Base-by-base conservation (phyloP, 2,888 invertebrate genomes). In the Tillus elongatus region DNA sequence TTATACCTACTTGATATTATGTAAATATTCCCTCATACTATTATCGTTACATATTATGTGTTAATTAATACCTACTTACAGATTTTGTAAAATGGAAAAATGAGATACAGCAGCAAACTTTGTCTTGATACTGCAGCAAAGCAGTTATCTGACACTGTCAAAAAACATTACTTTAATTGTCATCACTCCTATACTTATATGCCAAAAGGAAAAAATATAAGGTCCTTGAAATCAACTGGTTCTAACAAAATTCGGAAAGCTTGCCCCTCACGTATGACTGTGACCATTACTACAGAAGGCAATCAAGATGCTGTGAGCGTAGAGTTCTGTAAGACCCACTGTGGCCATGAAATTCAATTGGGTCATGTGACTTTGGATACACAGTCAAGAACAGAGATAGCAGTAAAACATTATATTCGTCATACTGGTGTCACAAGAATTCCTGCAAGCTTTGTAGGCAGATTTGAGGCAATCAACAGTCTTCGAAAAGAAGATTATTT, bases 181-280 rank as follows among this genome's bases (percentile, higher is more conserved):
- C n/a, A 29, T 29, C 11, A 10, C n/a, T 29, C 30, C n/a, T 11
- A 29, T 29, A 29, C 6, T 11, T 29, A 29, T 11, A 11, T 10
- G n/a, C 4, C 6, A 29, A 29, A 29, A 29, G 30, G 30, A 11
- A 29, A 10, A 11, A 11, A 11, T 11, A n/a, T 29, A 29, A 29
- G n/a, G 6, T 8, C 30, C n/a, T n/a, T 11, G 9, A 29, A 29
- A 29, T 8, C 9, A 8, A 8, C 6, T 6, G 30, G 30, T n/a
- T n/a, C 30, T n/a, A 29, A 29, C n/a, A 29, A 29, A 11, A 29
- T 29, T 29, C 6, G 30, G n/a, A 11, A 9, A 11, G 30, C 30
- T 11, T 29, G 30, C 11, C 30, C 30, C 4, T 29, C 30, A 29
- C 8, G n/a, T n/a, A 10, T 29, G n/a, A 10, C 4, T 4, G 30